Conservation (phyloP, 2,113 vertebrate genomes). For the Andinoacara biseriatus region DNA sequence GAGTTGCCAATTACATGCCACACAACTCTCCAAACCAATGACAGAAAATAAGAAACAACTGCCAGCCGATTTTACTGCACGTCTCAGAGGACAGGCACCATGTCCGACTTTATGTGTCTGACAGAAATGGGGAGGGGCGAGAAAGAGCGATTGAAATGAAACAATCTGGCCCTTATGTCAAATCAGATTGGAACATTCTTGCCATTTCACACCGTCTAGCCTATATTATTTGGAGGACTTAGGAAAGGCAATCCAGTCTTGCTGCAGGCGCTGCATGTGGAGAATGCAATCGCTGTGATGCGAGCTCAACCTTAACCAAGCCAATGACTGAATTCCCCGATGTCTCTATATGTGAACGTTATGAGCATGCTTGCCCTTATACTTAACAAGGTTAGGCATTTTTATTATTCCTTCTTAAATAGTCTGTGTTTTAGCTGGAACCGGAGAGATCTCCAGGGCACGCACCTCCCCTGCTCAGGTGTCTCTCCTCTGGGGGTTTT, state of each 20-base stretch:
- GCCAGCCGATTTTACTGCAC: constrained; percentile 46
- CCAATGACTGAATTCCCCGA: constrained; percentile 58
- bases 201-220: constrained; percentile 70
- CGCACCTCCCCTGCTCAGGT: constrained; percentile 63
- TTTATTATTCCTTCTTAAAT: constrained; percentile 73
- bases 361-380: constrained; percentile 59
- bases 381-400: constrained; percentile 68
- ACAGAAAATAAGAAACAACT: constrained; percentile 31
- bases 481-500: constrained; percentile 57
- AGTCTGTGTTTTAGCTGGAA: constrained; percentile 74
- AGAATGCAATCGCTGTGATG: constrained; percentile 32
- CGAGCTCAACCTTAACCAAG: constrained; percentile 45
- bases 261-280: constrained; percentile 59
- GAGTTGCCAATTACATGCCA: constrained; percentile 66
- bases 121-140: constrained; percentile 19
- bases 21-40: constrained; percentile 53
- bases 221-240: constrained; percentile 52
- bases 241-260: constrained; percentile 66
- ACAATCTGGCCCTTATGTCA: constrained; percentile 74
- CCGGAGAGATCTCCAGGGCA: constrained; percentile 49
- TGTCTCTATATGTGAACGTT: constrained; percentile 50
- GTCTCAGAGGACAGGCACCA: constrained; percentile 42
- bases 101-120: constrained; percentile 3
- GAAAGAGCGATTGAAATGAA: constrained; percentile 61
- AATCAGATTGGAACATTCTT: constrained; percentile 77